phyloP scores from a whole-genome alignment of 2,113 vertebrate species.

The Cebidichthys violaceus region DNA sequence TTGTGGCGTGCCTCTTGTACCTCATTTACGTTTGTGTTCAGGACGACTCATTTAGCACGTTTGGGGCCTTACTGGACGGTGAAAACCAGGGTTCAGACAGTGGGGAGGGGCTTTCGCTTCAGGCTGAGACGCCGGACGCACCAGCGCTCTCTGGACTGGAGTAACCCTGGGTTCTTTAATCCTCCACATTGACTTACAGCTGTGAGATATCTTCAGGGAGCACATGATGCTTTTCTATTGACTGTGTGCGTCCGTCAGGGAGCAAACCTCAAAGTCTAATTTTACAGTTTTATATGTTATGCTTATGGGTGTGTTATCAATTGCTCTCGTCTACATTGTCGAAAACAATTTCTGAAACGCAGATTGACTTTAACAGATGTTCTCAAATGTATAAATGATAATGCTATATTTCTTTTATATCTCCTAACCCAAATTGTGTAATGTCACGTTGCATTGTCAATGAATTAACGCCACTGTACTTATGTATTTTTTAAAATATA shows the following conservation, averaged over 20 bases:
- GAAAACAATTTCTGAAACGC: not conserved
- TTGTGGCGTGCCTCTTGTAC: constrained; percentile 79
- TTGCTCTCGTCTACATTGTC: not conserved
- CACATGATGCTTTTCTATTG: not conserved
- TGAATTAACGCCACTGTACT: not conserved
- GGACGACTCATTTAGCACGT: constrained; percentile 53
- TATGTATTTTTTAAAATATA: constrained; percentile 1
- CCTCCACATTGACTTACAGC: not conserved
- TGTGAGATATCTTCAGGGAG: constrained; percentile 5
- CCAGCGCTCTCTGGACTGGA: constrained; percentile 32
- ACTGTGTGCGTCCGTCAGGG: not conserved
- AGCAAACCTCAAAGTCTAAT: constrained; percentile 8
- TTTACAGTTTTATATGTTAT: constrained; percentile 8
- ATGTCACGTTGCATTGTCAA: constrained; percentile 9
- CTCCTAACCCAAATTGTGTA: not conserved
- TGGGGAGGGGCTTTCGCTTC: constrained; percentile 17
- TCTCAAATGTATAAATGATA: not conserved
- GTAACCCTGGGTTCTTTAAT: not conserved
- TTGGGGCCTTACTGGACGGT: constrained; percentile 56
- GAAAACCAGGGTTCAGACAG: constrained; percentile 26
- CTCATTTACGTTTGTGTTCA: constrained; percentile 80
- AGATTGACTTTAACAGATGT: constrained; percentile 1
- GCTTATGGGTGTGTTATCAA: not conserved
- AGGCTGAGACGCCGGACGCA: constrained; percentile 28
- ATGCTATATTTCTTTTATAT: not conserved